These are phyloP conservation scores for Rhagoletis zephyria DNA, from an alignment of 1,140 invertebrate genomes.

Conservation along the genomic window DNA sequence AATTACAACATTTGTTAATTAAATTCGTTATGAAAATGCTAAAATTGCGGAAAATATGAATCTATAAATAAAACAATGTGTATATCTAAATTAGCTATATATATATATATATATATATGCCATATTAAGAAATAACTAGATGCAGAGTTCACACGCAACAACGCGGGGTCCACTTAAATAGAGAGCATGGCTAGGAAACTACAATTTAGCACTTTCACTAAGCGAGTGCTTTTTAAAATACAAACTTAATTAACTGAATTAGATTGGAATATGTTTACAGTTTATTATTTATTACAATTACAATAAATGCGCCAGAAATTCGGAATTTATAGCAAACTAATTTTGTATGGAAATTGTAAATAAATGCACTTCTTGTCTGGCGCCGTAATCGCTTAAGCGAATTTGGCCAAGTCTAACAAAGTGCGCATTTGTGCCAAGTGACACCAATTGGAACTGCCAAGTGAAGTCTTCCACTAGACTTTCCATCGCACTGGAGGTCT, in stretches of 20 bases:
- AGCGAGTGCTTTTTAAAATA: background rate
- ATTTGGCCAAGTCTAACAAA: no score
- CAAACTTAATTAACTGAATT: background rate
- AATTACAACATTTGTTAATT: constrained; percentile 29
- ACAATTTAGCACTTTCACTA: background rate
- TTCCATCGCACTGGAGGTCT: no score
- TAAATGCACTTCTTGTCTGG: no score
- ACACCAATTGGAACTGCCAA: no score
- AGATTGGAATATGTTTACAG: background rate
- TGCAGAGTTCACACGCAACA: background rate
- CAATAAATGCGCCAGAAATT: no score
- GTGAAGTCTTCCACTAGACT: no score
- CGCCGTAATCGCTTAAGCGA: no score
- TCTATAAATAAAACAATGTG: background rate
- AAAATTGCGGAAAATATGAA: constrained; percentile 17
- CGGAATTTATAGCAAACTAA: no score
- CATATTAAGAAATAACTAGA: background rate
- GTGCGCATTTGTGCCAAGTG: no score
- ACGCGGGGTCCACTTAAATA: background rate
- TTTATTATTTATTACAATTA: background rate
- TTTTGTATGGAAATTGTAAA: no score
- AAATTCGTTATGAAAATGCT: background rate
- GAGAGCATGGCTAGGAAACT: background rate
- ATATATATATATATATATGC: background rate
- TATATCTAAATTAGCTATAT: background rate